A percentile compares a stretch with the other conserved stretches of the same genome.
Evolutionary conservation across 2,888 invertebrate genomes (phyloP).

Genomic region (Cartodere bifasciata): DNA sequence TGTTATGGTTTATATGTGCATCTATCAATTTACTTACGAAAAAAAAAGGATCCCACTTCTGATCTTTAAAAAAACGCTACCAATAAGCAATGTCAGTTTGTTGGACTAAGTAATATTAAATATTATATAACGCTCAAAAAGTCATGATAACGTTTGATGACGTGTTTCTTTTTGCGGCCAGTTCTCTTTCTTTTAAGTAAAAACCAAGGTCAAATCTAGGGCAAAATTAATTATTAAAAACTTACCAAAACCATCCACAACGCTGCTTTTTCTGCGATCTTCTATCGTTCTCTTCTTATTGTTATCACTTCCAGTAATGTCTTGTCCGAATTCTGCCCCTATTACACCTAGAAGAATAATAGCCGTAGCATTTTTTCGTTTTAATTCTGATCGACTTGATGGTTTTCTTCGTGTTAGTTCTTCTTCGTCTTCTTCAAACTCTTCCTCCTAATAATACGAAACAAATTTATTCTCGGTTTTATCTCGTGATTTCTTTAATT

Average conservation of each 20-base stretch:
- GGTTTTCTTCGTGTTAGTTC: constrained; percentile 76
- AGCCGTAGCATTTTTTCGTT: constrained; percentile 92
- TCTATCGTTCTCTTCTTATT: constrained; percentile 45
- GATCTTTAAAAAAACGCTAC: too few relatives aligned
- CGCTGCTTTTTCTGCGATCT: constrained; percentile 63
- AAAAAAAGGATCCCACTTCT: too few relatives aligned
- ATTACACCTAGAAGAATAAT: constrained; percentile 94
- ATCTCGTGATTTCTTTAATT: neutral
- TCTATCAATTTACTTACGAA: too few relatives aligned
- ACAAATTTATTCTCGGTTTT: neutral
- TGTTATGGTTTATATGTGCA: too few relatives aligned
- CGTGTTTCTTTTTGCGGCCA: too few relatives aligned
- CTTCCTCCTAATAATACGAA: constrained; percentile 45
- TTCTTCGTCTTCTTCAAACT: constrained; percentile 77
- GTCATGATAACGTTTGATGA: too few relatives aligned
- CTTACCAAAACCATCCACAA: constrained; percentile 60
- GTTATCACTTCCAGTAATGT: constrained; percentile 55
- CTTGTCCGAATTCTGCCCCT: constrained; percentile 96
- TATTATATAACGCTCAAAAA: too few relatives aligned
- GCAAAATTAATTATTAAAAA: constrained; percentile 7
- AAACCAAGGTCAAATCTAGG: too few relatives aligned
- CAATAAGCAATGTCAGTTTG: too few relatives aligned
- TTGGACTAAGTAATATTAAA: too few relatives aligned
- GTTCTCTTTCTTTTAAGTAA: too few relatives aligned
- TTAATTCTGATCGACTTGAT: constrained; percentile 72